Percentiles rank a stretch among this genome's conserved stretches.
Conservation (phyloP, 2,888 invertebrate species). For the Zhuqinia jingwanae region DNA sequence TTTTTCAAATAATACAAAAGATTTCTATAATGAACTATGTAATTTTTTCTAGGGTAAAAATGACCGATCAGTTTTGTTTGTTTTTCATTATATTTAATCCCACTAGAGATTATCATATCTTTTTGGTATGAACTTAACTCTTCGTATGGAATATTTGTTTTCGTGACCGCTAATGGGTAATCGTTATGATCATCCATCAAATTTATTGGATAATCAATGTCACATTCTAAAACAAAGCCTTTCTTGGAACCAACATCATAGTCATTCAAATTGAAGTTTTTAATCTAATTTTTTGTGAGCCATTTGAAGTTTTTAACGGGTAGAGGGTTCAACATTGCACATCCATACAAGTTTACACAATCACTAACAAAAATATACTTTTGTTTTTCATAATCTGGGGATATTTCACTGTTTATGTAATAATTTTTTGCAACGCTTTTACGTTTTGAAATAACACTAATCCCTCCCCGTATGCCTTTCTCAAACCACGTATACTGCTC, state of each 20-base stretch:
- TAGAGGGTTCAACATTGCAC: background rate
- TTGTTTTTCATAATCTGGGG: background rate
- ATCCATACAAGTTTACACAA: constrained; percentile 49
- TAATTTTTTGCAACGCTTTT: constrained; percentile 25
- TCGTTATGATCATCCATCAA: constrained; percentile 28
- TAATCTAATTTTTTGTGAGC: background rate
- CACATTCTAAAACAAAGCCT: constrained; percentile 20
- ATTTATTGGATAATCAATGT: background rate
- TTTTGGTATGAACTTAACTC: constrained; percentile 27
- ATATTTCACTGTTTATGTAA: background rate
- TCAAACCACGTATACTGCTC: constrained; percentile 33
- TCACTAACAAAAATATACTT: constrained; percentile 31
- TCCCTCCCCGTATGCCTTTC: constrained; percentile 49
- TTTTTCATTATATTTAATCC: constrained; percentile 14
- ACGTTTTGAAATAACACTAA: background rate
- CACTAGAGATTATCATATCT: background rate
- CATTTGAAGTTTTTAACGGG: constrained; percentile 44
- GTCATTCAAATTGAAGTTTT: background rate
- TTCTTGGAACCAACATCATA: background rate
- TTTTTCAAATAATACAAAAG: constrained; percentile 45
- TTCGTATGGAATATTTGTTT: background rate
- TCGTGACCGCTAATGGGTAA: constrained; percentile 35
- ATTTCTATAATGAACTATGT: constrained; percentile 31
- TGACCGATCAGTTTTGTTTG: constrained; percentile 35
- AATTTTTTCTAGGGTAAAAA: background rate